These are phyloP conservation scores for Asteroscopus sphinx DNA, from an alignment of 2,888 invertebrate species.

Conservation along the genomic window DNA sequence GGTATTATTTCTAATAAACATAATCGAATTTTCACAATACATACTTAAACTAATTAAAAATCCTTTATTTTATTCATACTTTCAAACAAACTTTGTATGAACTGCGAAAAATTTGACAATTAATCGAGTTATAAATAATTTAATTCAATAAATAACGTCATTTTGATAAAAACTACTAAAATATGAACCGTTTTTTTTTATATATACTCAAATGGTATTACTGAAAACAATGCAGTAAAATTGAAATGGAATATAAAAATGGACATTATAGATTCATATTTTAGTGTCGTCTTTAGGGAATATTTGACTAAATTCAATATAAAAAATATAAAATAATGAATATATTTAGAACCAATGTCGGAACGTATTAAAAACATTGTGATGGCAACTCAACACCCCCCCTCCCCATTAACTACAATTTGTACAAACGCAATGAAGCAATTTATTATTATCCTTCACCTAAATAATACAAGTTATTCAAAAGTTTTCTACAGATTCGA, in stretches of 20 bases:
- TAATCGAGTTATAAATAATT: slow-evolving; percentile 48
- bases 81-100: slow-evolving; percentile 25
- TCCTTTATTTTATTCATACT: slow-evolving; percentile 34
- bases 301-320: slow-evolving; percentile 50
- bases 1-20: slow-evolving; percentile 30
- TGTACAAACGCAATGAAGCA: slow-evolving; percentile 53
- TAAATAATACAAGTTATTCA: slow-evolving; percentile 53
- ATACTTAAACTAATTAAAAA: too few relatives aligned
- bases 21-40: slow-evolving; percentile 27
- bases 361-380: slow-evolving; percentile 46
- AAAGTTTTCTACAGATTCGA: slow-evolving; percentile 54
- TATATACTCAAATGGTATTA: slow-evolving; percentile 3
- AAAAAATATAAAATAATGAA: slow-evolving; percentile 49
- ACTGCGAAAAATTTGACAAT: slow-evolving; percentile 34
- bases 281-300: slow-evolving; percentile 23
- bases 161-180: slow-evolving; percentile 41
- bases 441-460: slow-evolving; percentile 56
- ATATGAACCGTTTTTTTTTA: slow-evolving; percentile 14
- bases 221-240: slow-evolving; percentile 8
- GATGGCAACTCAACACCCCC: slow-evolving; percentile 50
- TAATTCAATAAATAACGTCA: slow-evolving; percentile 56
- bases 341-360: slow-evolving; percentile 46
- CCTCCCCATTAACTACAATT: slow-evolving; percentile 52
- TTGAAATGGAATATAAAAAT: slow-evolving; percentile 17
- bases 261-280: slow-evolving; percentile 21